A percentile compares a stretch with the other conserved stretches of the same genome.
phyloP scores from a whole-genome alignment of 2,113 vertebrate species.

The Eleginops maclovinus region DNA sequence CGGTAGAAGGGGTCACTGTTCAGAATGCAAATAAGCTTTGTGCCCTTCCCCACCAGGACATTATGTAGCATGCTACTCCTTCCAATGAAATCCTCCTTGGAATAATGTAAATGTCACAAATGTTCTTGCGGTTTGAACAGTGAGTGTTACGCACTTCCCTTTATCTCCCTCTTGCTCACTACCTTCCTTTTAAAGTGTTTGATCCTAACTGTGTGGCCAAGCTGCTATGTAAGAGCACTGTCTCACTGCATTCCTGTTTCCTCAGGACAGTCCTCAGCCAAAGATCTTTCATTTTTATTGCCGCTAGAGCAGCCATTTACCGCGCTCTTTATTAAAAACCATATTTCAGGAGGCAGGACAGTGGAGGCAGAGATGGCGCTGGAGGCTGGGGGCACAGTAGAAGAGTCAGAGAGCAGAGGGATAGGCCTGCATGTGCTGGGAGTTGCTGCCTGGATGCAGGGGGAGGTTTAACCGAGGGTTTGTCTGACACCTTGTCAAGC shows the following conservation, averaged over 20 bases:
- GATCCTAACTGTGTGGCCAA: constrained; percentile 44
- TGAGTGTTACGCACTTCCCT: constrained; percentile 36
- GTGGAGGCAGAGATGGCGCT: constrained; percentile 53
- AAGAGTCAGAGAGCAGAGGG: constrained; percentile 53
- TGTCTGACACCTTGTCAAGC: constrained; percentile 81
- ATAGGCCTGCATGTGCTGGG: constrained; percentile 55
- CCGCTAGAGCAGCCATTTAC: constrained; percentile 77
- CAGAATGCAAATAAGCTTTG: constrained; percentile 78
- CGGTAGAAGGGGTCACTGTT: constrained; percentile 75
- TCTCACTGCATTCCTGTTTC: constrained; percentile 71
- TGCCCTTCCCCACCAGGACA: constrained; percentile 68
- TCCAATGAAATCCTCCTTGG: constrained; percentile 55
- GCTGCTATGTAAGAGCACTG: constrained; percentile 59
- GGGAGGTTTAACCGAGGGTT: constrained; percentile 50
- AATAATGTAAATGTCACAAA: constrained; percentile 66
- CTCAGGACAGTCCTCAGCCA: constrained; percentile 73
- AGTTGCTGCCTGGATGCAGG: constrained; percentile 51
- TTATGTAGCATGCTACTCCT: constrained; percentile 47
- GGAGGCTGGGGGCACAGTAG: constrained; percentile 48
- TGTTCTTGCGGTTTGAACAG: constrained; percentile 49
- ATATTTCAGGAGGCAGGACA: constrained; percentile 79
- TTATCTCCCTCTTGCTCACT: constrained; percentile 29
- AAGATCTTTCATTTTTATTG: constrained; percentile 82
- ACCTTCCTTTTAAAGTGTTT: constrained; percentile 32
- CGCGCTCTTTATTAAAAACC: constrained; percentile 85